These are phyloP conservation scores for Sitobion miscanthi DNA, from an alignment of 1,140 invertebrate species.

Conservation along the genomic window DNA sequence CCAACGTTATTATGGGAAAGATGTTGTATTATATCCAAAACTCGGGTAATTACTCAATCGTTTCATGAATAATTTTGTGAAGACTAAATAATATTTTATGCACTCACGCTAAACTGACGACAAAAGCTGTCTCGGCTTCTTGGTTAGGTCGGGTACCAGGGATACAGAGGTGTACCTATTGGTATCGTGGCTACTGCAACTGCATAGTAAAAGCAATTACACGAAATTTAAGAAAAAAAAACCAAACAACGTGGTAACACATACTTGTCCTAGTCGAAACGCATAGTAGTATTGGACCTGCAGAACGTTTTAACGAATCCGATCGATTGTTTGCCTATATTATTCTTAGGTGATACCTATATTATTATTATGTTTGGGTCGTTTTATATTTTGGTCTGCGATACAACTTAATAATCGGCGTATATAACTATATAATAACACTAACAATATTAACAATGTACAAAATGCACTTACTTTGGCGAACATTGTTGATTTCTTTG, in stretches of 20 bases:
- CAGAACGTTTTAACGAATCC: neutral
- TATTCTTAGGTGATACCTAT: neutral
- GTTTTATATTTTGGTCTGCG: neutral
- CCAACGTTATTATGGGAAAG: neutral
- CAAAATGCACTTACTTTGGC: constrained; percentile 27
- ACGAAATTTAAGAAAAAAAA: neutral
- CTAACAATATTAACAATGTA: neutral
- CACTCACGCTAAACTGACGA: neutral
- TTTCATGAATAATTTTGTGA: neutral
- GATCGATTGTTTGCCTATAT: neutral
- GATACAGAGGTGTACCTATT: neutral
- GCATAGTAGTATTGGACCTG: neutral
- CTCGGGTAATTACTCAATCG: neutral
- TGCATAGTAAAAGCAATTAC: neutral
- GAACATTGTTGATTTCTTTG: constrained; percentile 32
- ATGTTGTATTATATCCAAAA: neutral
- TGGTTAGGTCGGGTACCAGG: neutral
- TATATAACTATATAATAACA: neutral
- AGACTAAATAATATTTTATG: neutral
- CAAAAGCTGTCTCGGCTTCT: neutral
- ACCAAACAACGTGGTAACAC: neutral
- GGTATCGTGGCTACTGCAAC: neutral
- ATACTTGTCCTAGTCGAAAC: neutral
- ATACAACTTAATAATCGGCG: neutral
- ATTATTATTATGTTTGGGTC: neutral